These are phyloP conservation scores for Belgica antarctica DNA, from an alignment of 2,888 invertebrate species.

Conservation along the genomic window DNA sequence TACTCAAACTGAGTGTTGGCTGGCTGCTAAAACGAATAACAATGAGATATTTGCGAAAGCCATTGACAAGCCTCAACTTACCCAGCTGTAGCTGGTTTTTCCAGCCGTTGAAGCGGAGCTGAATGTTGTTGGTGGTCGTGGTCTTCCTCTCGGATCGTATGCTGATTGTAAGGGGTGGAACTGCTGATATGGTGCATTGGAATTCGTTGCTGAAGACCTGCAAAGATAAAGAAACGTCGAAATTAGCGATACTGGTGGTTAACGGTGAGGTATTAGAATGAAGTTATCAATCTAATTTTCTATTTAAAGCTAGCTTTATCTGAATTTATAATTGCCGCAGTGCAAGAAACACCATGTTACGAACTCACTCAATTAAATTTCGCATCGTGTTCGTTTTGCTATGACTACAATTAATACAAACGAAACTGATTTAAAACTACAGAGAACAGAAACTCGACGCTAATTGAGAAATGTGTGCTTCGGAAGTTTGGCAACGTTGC, in stretches of 20 bases:
- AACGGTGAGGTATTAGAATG: too few relatives aligned
- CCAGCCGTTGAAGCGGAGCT: slow-evolving; percentile 18
- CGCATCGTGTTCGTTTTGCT: too few relatives aligned
- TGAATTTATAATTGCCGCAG: too few relatives aligned
- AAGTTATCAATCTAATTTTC: too few relatives aligned
- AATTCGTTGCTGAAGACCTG: slow-evolving; percentile 36
- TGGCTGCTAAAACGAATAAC: slow-evolving; percentile 29
- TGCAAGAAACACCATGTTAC: too few relatives aligned
- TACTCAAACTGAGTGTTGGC: slow-evolving; percentile 20
- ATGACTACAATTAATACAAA: too few relatives aligned
- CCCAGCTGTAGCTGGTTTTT: slow-evolving; percentile 34
- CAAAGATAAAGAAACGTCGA: not conserved
- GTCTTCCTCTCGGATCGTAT: slow-evolving; percentile 35
- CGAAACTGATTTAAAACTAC: too few relatives aligned
- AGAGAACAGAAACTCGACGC: too few relatives aligned
- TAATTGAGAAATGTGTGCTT: too few relatives aligned
- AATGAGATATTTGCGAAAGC: not conserved
- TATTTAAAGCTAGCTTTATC: too few relatives aligned
- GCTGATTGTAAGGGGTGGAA: slow-evolving; percentile 24
- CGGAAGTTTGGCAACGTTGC: too few relatives aligned
- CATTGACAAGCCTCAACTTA: not conserved
- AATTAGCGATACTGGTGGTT: not conserved
- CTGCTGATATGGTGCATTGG: slow-evolving; percentile 35
- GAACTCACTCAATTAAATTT: too few relatives aligned
- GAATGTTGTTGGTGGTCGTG: slow-evolving; percentile 29